A percentile compares a stretch with the other conserved stretches of the same genome.
Evolutionary conservation across 2,797 vertebrate species (phyloP).

Genomic region (Toxotes lorentzi): DNA sequence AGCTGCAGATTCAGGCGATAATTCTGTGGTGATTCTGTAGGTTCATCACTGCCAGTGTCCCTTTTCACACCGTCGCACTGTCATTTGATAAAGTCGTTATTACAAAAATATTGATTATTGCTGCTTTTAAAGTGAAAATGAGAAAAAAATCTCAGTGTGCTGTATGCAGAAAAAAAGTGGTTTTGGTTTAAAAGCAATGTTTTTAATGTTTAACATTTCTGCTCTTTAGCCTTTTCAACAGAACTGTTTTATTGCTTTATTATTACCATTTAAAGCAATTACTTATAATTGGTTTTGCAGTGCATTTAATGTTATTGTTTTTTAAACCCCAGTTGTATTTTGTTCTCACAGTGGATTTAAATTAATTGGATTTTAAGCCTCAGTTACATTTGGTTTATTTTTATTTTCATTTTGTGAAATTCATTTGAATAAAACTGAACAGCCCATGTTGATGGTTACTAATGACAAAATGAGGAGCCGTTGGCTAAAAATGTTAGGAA

Average conservation of each 20-base stretch:
- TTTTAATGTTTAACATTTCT: background rate
- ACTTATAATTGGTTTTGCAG: background rate
- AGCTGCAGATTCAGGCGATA: background rate
- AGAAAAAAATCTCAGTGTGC: background rate
- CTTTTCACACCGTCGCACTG: background rate
- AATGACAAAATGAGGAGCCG: background rate
- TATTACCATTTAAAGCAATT: background rate
- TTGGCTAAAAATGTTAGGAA: background rate
- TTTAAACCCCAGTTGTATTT: background rate
- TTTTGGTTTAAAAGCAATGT: background rate
- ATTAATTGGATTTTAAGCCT: background rate
- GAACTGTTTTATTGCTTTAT: background rate
- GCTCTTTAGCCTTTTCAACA: background rate
- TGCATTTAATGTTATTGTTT: background rate
- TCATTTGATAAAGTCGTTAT: background rate
- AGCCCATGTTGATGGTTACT: background rate
- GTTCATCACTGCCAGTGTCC: background rate
- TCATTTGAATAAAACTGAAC: background rate
- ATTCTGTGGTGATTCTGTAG: background rate
- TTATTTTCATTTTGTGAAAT: constrained; percentile 8
- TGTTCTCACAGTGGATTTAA: background rate
- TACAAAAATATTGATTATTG: background rate
- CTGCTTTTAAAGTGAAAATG: background rate
- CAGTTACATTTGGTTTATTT: background rate
- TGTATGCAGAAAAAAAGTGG: background rate